Evolutionary conservation across 1,140 invertebrate genomes (phyloP).

Genomic region (Tetramorium parvispinum): DNA sequence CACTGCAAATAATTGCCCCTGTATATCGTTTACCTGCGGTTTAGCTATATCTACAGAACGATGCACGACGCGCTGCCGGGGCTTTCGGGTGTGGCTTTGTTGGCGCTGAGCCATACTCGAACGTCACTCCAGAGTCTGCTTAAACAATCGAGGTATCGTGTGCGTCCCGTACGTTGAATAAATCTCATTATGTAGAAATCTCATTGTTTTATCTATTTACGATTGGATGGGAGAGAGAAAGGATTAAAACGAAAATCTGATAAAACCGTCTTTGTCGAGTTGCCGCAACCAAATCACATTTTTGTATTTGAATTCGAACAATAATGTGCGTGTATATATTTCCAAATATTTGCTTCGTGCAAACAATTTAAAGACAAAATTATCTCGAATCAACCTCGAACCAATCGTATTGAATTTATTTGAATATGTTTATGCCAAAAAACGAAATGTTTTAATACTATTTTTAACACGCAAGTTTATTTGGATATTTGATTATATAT

Average conservation of each 20-base stretch:
- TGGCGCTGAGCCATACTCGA: conserved; percentile 30
- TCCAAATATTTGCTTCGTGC: neutral
- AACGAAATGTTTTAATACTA: neutral
- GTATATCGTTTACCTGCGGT: conserved; percentile 22
- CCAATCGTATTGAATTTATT: neutral
- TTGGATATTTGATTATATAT: neutral
- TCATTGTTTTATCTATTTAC: neutral
- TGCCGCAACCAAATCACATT: neutral
- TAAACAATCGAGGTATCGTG: conserved; percentile 28
- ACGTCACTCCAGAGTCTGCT: conserved; percentile 21
- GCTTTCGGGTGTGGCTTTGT: conserved; percentile 27
- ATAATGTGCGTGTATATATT: neutral
- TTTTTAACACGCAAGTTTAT: neutral
- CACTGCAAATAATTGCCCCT: conserved; percentile 27
- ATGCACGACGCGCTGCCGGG: neutral
- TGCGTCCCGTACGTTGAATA: neutral
- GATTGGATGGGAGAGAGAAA: neutral
- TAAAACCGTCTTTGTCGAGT: neutral
- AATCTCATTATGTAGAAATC: conserved; percentile 9
- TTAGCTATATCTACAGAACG: conserved; percentile 10
- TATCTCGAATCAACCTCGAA: neutral
- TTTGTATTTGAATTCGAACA: neutral
- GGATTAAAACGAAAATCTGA: neutral
- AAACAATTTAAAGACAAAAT: neutral
- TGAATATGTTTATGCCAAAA: neutral